Evolutionary conservation across 2,113 vertebrate genomes (phyloP).

Genomic region (Neotoma lepida): DNA sequence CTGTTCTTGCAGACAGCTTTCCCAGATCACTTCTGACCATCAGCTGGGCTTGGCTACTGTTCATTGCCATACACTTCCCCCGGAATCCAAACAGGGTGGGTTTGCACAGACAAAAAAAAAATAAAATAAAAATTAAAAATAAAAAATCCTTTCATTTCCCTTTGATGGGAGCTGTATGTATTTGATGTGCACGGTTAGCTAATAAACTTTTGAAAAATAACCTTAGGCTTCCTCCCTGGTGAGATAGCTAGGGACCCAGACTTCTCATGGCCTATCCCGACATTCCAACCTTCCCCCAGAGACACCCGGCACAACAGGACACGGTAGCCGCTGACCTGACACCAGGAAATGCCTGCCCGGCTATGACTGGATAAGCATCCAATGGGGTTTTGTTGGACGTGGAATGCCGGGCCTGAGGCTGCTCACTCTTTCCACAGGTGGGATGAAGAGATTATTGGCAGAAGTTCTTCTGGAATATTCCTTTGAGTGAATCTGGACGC

Average conservation of each 20-base stretch:
- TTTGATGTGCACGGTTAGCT: background rate
- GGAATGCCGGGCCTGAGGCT: background rate
- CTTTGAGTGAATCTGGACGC: background rate
- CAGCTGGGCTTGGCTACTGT: background rate
- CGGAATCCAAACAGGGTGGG: background rate
- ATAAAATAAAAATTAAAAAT: background rate
- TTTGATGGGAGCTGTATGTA: background rate
- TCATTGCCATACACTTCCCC: background rate
- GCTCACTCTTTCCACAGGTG: background rate
- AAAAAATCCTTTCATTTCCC: background rate
- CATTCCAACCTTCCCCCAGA: conserved; percentile 39
- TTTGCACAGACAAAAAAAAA: background rate
- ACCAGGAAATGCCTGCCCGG: background rate
- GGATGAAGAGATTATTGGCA: background rate
- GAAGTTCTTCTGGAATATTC: background rate
- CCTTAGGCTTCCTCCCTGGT: conserved; percentile 18
- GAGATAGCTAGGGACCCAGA: background rate
- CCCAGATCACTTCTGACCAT: background rate
- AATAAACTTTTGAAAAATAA: conserved; percentile 53
- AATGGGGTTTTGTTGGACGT: rapidly evolving
- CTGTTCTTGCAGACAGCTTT: background rate
- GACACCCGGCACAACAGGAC: background rate
- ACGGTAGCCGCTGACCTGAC: background rate
- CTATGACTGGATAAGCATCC: background rate
- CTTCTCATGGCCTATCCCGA: conserved; percentile 30